These are phyloP conservation scores for Oreotrochilus melanogaster DNA, from an alignment of 2,113 vertebrate species.

Conservation along the genomic window DNA sequence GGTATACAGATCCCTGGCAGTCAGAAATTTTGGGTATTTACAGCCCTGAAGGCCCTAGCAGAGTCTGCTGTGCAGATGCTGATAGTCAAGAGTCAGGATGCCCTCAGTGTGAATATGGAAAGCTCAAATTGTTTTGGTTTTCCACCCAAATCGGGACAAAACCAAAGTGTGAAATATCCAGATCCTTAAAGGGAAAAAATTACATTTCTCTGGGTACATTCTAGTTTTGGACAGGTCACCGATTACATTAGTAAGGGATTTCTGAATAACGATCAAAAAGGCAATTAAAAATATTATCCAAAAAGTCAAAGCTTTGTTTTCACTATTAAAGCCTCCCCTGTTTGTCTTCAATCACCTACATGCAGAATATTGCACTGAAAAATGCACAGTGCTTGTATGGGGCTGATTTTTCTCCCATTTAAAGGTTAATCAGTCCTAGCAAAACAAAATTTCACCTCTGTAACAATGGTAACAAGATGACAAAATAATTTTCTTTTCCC, in stretches of 20 bases:
- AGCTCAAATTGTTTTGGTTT: not conserved
- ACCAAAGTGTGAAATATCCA: not conserved
- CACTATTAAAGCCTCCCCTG: not conserved
- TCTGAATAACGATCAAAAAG: not conserved
- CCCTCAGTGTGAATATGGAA: not conserved
- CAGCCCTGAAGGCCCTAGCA: not conserved
- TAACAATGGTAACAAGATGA: not conserved
- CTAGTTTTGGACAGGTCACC: not conserved
- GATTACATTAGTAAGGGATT: not conserved
- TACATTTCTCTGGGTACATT: not conserved
- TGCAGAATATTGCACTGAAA: not conserved
- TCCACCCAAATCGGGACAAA: not conserved
- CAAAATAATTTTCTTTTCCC: not conserved
- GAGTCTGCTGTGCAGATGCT: not conserved
- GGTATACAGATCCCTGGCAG: not conserved
- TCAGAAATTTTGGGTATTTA: not conserved
- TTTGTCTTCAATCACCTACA: not conserved
- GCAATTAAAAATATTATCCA: not conserved
- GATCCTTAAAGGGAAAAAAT: not conserved
- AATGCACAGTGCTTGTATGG: not conserved
- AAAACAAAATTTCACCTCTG: not conserved
- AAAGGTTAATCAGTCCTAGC: not conserved
- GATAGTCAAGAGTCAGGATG: not conserved
- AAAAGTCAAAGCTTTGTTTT: not conserved
- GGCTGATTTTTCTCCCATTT: not conserved